Evolutionary conservation across 2,797 vertebrate species (phyloP).

Genomic region (Acanthurus lineatus): DNA sequence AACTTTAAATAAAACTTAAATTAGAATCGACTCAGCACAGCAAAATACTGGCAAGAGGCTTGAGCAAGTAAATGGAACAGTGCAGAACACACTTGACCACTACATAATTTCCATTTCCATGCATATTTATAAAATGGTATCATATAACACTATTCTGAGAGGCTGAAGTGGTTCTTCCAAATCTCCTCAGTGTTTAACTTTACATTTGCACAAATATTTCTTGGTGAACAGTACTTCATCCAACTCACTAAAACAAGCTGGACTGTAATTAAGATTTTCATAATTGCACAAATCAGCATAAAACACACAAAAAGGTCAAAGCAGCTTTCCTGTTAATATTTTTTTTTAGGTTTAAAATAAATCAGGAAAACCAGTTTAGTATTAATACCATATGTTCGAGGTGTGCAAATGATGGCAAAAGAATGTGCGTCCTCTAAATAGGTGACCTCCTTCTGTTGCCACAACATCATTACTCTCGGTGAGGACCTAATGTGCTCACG

Average conservation of each 20-base stretch:
- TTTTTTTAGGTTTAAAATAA: constrained; percentile 23
- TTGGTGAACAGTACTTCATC: constrained; percentile 17
- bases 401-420: constrained; percentile 42
- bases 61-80: constrained; percentile 57
- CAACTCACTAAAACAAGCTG: constrained; percentile 21
- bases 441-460: constrained; percentile 53
- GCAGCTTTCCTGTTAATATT: constrained; percentile 17
- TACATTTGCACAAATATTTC: constrained; percentile 11
- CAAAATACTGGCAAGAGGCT: constrained; percentile 23
- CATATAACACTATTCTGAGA: constrained; percentile 32
- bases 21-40: constrained; percentile 19
- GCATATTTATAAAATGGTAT: constrained; percentile 49
- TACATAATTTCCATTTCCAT: constrained; percentile 40
- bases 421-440: constrained; percentile 26
- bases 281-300: constrained; percentile 18
- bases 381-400: constrained; percentile 44
- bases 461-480: constrained; percentile 54
- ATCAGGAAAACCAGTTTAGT: constrained; percentile 25
- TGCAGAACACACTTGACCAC: constrained; percentile 21
- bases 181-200: constrained; percentile 26
- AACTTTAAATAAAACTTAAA: constrained; percentile 38
- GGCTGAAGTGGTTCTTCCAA: background rate
- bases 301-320: constrained; percentile 20
- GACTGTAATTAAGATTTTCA: constrained; percentile 18
- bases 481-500: constrained; percentile 24